Conservation (phyloP, 2,888 invertebrate genomes). For the Tipula helvola region DNA sequence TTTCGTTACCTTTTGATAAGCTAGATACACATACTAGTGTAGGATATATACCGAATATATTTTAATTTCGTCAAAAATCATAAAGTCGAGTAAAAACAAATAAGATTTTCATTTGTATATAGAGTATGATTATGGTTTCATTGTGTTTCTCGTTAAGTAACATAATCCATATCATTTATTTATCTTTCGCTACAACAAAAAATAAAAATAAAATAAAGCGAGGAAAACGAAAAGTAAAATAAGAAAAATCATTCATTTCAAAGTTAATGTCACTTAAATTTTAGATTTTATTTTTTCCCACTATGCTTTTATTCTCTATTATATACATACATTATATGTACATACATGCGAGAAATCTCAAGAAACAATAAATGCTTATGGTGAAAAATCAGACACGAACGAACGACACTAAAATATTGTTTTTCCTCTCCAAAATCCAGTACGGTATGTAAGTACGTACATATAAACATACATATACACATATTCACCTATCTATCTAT, state of each 20-base stretch:
- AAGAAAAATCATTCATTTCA: background rate
- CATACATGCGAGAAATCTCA: background rate
- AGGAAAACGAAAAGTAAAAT: background rate
- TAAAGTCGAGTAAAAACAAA: background rate
- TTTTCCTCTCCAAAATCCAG: background rate
- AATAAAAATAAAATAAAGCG: background rate
- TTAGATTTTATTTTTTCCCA: background rate
- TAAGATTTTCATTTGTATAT: background rate
- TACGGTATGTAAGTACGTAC: too few relatives aligned
- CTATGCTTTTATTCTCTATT: background rate
- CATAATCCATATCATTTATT: background rate
- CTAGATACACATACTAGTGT: background rate
- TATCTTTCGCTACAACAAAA: background rate
- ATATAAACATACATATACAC: background rate
- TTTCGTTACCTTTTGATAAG: background rate
- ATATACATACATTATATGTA: background rate
- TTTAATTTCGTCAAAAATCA: background rate
- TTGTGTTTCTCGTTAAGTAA: background rate
- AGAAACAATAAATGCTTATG: background rate
- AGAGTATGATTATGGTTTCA: background rate
- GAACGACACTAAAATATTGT: background rate
- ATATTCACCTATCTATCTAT: background rate
- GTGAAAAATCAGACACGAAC: background rate
- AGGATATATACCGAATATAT: background rate
- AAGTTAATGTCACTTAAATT: background rate